Percentiles rank a stretch among this genome's conserved stretches.
These are phyloP conservation scores for Todus mexicanus DNA, from an alignment of 2,797 vertebrate species.

Conservation along the genomic window DNA sequence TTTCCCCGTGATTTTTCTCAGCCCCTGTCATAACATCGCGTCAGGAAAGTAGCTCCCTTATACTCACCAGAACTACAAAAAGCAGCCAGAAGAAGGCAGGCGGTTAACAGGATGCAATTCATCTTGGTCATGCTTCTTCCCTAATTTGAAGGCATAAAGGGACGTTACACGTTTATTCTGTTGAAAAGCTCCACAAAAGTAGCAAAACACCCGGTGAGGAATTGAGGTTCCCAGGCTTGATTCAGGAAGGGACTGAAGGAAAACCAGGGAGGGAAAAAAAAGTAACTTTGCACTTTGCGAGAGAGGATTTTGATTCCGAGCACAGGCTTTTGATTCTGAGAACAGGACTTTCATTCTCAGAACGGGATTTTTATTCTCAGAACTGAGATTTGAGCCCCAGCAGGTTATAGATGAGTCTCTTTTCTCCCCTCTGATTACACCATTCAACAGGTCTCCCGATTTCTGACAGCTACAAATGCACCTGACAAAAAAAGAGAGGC, in stretches of 20 bases:
- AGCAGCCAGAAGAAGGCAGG: slow-evolving; percentile 18
- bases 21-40: neutral
- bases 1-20: neutral
- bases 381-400: neutral
- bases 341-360: neutral
- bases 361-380: neutral
- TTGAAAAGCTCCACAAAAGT: neutral
- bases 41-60: neutral
- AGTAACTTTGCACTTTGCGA: neutral
- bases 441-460: neutral
- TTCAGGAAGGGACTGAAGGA: neutral
- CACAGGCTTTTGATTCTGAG: neutral
- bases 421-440: neutral
- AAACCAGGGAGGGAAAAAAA: no score
- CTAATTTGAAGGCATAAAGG: neutral
- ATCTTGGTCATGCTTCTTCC: slow-evolving; percentile 41
- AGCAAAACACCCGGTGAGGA: fast-evolving
- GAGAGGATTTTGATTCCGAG: neutral
- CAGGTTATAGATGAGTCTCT: neutral
- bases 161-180: neutral
- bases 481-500: neutral
- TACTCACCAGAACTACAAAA: slow-evolving; percentile 59
- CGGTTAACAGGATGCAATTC: neutral
- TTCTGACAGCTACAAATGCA: neutral
- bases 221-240: fast-evolving